phyloP scores from a whole-genome alignment of 2,888 invertebrate genomes.

The Callinectes sapidus region DNA sequence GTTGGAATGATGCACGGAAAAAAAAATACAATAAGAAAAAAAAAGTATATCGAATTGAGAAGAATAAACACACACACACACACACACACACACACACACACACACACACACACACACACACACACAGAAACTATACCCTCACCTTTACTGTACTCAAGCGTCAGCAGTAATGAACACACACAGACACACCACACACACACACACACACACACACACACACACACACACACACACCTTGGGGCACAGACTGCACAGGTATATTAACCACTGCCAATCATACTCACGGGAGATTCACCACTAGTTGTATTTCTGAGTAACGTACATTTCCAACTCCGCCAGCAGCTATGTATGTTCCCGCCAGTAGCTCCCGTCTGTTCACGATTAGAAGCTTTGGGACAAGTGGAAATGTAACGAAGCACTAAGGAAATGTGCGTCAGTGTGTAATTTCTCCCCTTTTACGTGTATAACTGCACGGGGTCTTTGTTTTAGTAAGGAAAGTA shows the following conservation, averaged over 20 bases:
- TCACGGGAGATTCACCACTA: neutral
- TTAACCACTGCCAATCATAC: neutral
- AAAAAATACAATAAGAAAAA: neutral
- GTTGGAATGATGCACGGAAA: too few relatives aligned
- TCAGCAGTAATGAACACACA: neutral
- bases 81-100: constrained; percentile 9
- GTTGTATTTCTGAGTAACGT: neutral
- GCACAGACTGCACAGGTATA: neutral
- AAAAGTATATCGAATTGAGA: neutral
- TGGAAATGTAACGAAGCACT: neutral
- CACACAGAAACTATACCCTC: neutral
- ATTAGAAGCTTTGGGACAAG: neutral
- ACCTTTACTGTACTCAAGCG: neutral
- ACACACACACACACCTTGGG: neutral
- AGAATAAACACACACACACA: neutral
- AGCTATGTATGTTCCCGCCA: neutral
- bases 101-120: constrained; percentile 4
- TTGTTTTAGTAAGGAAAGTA: neutral
- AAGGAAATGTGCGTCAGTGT: neutral
- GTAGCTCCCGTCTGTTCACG: neutral
- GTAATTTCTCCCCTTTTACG: neutral
- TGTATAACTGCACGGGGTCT: neutral
- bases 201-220: too few relatives aligned
- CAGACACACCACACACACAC: neutral
- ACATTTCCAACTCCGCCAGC: neutral